Conservation (phyloP, 2,797 vertebrate species). For the Crenuchus spilurus region DNA sequence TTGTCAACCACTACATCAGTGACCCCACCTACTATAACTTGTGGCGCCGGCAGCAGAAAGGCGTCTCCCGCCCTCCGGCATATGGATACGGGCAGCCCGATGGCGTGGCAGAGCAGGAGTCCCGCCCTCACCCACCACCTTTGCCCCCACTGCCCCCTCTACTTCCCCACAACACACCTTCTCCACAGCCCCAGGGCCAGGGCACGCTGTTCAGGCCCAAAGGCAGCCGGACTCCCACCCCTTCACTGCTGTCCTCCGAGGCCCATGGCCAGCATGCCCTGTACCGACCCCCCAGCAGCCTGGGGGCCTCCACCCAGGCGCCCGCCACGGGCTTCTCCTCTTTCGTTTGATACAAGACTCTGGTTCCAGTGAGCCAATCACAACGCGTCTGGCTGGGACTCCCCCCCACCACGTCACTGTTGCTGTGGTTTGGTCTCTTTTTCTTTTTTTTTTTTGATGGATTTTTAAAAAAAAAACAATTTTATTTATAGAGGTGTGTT, state of each 20-base stretch:
- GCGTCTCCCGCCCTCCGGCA: constrained; percentile 88
- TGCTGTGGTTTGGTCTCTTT: constrained; percentile 64
- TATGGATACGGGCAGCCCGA: constrained; percentile 93
- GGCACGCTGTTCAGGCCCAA: constrained; percentile 93
- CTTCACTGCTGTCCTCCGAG: constrained; percentile 83
- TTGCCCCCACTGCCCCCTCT: constrained; percentile 78
- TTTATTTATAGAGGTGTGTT: constrained; percentile 64
- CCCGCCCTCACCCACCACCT: constrained; percentile 74
- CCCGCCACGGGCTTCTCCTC: constrained; percentile 96
- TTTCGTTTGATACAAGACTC: constrained; percentile 89
- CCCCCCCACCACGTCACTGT: constrained; percentile 59
- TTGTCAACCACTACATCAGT: constrained; percentile 99
- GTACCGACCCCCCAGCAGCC: constrained; percentile 93
- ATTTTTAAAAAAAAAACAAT: no score
- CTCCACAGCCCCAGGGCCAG: constrained; percentile 82
- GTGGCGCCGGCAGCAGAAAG: constrained; percentile 95
- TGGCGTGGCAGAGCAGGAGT: constrained; percentile 82
- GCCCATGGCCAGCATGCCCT: constrained; percentile 89
- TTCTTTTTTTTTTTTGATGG: constrained; percentile 53
- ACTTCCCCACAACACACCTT: constrained; percentile 71
- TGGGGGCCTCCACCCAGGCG: constrained; percentile 86
- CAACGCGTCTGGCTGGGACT: constrained; percentile 53
- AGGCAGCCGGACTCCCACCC: constrained; percentile 95
- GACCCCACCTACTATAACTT: constrained; percentile 98
- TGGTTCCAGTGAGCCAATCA: constrained; percentile 58